These are phyloP conservation scores for Anthonomus grandis DNA, from an alignment of 1,140 invertebrate species.

Conservation along the genomic window DNA sequence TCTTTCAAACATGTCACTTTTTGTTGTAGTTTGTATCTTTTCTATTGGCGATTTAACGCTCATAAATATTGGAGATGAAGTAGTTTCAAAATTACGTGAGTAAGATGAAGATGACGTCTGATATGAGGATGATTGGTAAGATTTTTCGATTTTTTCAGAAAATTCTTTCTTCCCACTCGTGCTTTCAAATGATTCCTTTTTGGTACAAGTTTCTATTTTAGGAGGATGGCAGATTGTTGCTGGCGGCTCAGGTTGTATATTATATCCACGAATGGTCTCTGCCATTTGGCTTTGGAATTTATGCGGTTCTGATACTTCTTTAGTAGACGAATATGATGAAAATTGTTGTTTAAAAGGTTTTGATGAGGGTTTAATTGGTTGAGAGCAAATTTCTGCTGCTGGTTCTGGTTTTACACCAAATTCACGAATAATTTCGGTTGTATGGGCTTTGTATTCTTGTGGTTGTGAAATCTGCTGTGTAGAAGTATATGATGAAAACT, in stretches of 20 bases:
- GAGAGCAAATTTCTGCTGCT: constrained; percentile 66
- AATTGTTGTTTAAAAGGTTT: too few relatives aligned
- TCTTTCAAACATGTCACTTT: constrained; percentile 36
- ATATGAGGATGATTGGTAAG: constrained; percentile 29
- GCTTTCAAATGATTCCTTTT: constrained; percentile 17
- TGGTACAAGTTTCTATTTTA: too few relatives aligned
- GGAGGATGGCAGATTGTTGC: too few relatives aligned
- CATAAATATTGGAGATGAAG: constrained; percentile 22
- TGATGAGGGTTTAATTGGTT: constrained; percentile 48
- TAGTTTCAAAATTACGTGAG: constrained; percentile 20
- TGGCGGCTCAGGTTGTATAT: too few relatives aligned
- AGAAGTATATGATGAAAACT: constrained; percentile 26
- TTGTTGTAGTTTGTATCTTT: constrained; percentile 54
- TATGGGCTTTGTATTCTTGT: constrained; percentile 31
- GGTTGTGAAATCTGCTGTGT: constrained; percentile 28
- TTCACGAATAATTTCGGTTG: constrained; percentile 42
- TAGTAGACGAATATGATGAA: constrained; percentile 60
- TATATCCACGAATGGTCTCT: too few relatives aligned
- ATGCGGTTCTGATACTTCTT: constrained; percentile 62
- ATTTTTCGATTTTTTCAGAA: constrained; percentile 37
- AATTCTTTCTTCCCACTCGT: constrained; percentile 30
- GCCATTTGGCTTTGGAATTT: constrained; percentile 41
- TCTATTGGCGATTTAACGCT: constrained; percentile 51
- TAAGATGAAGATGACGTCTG: constrained; percentile 30
- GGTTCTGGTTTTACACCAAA: constrained; percentile 65